These are phyloP conservation scores for Dermatophagoides farinae DNA, from an alignment of 1,140 invertebrate species.

Conservation along the genomic window DNA sequence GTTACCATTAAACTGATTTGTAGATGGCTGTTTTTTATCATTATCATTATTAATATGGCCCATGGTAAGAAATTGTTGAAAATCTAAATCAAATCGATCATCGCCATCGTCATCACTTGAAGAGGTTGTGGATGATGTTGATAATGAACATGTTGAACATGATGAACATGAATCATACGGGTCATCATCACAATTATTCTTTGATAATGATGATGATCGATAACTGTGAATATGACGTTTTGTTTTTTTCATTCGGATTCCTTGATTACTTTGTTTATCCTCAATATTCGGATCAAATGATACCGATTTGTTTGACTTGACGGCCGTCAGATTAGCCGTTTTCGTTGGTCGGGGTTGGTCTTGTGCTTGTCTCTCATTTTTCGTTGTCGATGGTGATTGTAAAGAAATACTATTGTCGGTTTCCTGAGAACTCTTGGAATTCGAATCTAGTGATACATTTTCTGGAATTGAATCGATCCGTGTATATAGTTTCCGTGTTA, in stretches of 20 bases:
- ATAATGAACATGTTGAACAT: conserved; percentile 12
- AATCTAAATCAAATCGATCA: conserved; percentile 6
- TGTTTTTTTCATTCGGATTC: too few species aligned
- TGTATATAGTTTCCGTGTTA: background rate
- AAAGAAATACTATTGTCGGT: background rate
- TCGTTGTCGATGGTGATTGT: background rate
- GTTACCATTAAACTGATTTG: background rate
- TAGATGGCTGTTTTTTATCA: background rate
- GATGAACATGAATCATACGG: background rate
- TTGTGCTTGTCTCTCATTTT: background rate
- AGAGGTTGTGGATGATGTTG: background rate
- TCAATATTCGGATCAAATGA: conserved; percentile 13
- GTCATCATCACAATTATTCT: background rate
- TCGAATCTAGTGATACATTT: background rate
- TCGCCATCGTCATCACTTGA: conserved; percentile 5
- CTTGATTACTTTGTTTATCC: background rate
- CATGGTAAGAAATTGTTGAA: background rate
- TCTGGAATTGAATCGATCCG: background rate
- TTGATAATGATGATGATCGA: background rate
- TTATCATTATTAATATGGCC: background rate
- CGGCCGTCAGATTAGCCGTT: background rate
- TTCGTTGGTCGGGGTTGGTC: background rate
- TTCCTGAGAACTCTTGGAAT: background rate
- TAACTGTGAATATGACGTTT: too few species aligned
- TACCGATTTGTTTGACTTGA: conserved; percentile 4